Percentiles rank a stretch among this genome's conserved stretches.
Conservation (phyloP, 2,888 invertebrate species). For the Linyphia triangularis region DNA sequence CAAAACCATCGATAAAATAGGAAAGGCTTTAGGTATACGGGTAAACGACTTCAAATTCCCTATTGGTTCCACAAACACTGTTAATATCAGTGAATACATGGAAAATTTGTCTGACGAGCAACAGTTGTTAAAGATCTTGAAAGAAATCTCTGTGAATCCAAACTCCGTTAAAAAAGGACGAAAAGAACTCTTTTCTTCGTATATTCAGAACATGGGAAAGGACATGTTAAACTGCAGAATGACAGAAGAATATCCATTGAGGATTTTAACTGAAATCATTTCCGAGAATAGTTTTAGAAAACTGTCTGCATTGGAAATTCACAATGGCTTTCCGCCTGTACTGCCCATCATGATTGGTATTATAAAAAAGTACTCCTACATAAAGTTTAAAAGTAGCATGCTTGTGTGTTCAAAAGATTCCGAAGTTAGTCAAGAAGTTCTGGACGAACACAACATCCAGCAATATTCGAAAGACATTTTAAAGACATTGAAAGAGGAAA, state of each 20-base stretch:
- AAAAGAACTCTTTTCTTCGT: neutral
- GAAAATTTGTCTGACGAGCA: neutral
- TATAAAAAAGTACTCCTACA: neutral
- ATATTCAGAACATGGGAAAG: neutral
- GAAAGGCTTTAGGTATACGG: neutral
- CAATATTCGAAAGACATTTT: neutral
- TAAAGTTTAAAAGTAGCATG: conserved; percentile 30
- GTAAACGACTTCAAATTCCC: neutral
- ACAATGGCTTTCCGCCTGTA: conserved; percentile 10
- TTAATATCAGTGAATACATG: neutral
- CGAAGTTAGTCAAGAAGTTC: neutral
- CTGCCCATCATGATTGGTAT: neutral
- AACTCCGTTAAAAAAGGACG: neutral
- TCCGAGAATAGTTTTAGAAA: conserved; percentile 89
- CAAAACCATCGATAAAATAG: neutral
- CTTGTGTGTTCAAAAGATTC: neutral
- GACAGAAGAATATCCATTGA: conserved; percentile 77
- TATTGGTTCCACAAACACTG: neutral
- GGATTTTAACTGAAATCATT: conserved; percentile 84
- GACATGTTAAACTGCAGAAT: conserved; percentile 76
- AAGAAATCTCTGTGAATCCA: neutral
- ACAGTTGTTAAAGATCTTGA: neutral
- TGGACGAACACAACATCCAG: conserved; percentile 5
- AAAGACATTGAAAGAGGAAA: neutral
- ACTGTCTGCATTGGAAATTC: conserved; percentile 87